Percentiles rank a stretch among this genome's conserved stretches.
Evolutionary conservation across 2,888 invertebrate species (phyloP).

Genomic region (Caenorhabditis sp.): DNA sequence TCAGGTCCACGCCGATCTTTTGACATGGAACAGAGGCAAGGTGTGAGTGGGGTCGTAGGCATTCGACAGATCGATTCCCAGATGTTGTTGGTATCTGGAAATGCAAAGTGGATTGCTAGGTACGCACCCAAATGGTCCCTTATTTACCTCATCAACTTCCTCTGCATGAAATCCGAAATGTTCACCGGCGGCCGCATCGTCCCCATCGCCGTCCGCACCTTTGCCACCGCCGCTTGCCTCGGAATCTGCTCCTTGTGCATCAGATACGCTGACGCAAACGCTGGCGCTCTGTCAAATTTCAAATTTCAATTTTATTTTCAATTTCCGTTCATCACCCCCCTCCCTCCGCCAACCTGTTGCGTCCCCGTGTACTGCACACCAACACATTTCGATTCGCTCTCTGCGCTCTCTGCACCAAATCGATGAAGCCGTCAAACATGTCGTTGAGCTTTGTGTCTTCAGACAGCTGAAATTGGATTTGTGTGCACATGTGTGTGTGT

Average conservation of each 20-base stretch:
- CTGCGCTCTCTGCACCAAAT: slow-evolving; percentile 73
- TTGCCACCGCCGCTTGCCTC: slow-evolving; percentile 73
- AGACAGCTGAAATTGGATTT: slow-evolving; percentile 22
- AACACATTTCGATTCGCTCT: slow-evolving; percentile 71
- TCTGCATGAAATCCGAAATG: slow-evolving; percentile 78
- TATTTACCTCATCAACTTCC: slow-evolving; percentile 80
- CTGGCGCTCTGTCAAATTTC: slow-evolving; percentile 74
- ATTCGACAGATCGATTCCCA: slow-evolving; percentile 61
- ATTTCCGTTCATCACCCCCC: slow-evolving; percentile 14
- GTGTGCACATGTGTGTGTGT: too few relatives aligned
- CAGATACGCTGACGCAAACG: slow-evolving; percentile 79
- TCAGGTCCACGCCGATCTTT: slow-evolving; percentile 71
- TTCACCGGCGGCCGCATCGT: slow-evolving; percentile 77
- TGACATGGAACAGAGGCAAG: slow-evolving; percentile 68
- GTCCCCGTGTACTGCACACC: slow-evolving; percentile 77
- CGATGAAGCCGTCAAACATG: slow-evolving; percentile 71
- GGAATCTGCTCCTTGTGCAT: slow-evolving; percentile 75
- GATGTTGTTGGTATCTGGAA: slow-evolving; percentile 61
- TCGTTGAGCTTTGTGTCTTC: slow-evolving; percentile 62
- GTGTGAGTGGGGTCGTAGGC: slow-evolving; percentile 64
- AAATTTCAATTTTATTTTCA: neutral
- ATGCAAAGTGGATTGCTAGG: too few relatives aligned
- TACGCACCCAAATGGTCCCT: too few relatives aligned
- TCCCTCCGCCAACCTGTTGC: slow-evolving; percentile 71
- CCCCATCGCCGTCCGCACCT: slow-evolving; percentile 72